Conservation (phyloP, 2,113 vertebrate species). For the Tragelaphus imberbis region DNA sequence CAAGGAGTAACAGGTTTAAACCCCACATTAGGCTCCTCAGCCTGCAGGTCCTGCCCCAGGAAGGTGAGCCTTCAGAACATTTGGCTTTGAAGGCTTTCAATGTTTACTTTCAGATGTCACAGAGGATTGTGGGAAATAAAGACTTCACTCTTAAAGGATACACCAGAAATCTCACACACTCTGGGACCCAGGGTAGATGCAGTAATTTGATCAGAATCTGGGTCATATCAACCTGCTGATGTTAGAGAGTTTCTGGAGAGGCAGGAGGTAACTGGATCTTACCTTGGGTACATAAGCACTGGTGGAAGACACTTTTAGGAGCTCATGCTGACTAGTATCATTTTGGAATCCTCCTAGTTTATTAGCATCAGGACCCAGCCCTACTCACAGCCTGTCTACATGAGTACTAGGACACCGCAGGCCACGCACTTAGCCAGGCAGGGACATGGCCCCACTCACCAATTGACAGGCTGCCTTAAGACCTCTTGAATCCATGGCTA, state of each 20-base stretch:
- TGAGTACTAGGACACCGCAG: not conserved
- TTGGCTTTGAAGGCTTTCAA: not conserved
- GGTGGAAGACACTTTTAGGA: not conserved
- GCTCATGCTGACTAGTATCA: not conserved
- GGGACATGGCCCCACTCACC: not conserved
- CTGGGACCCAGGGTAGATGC: not conserved
- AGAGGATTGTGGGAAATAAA: not conserved
- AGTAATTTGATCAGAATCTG: not conserved
- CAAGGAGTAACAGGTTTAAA: not conserved
- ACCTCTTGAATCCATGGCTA: not conserved
- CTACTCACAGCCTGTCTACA: not conserved
- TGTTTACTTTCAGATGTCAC: not conserved
- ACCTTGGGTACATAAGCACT: not conserved
- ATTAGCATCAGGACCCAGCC: not conserved
- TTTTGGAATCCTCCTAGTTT: not conserved
- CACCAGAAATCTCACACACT: not conserved
- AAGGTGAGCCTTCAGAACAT: not conserved
- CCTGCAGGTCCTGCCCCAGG: not conserved
- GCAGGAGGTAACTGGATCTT: not conserved
- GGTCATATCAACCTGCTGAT: not conserved
- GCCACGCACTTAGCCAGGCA: not conserved
- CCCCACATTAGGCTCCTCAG: not conserved
- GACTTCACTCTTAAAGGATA: not conserved
- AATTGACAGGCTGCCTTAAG: not conserved
- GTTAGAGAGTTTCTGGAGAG: not conserved